Evolutionary conservation across 2,113 vertebrate genomes (phyloP), one percentile per base, ranked within the genome.

Genomic region (Syngnathus typhle): DNA sequence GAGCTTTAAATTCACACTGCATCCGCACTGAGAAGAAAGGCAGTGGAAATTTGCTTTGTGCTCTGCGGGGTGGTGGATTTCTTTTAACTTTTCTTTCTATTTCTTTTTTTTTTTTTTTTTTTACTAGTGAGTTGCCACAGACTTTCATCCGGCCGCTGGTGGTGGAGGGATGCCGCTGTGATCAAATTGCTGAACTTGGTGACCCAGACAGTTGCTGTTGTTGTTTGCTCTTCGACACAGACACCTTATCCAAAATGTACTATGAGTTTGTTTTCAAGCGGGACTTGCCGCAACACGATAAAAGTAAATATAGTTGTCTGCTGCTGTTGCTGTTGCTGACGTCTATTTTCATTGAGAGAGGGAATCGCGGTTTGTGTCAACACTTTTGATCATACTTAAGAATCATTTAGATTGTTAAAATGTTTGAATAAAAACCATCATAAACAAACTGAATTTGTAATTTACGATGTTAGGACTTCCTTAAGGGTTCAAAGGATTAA

Each of bases 301-400:
- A 54, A 59, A 78, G 80, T 85, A 90, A 89, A 90, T 89, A 89
- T 88, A 85, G 78, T 76, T 82, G 80, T 84, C 80, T 83, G 79
- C 67, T 47, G 71, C 43, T 71, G 74, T 72, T 83, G 78, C 69
- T 82, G 82, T 87, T 75, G 83, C 81, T 81, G 76, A 67, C 63
- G 78, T 36, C 71, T 88, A 78, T 90, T 78, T 75, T 78, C 77
- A 83, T 75, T 88, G 76, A 86, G 63, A 69, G 61, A 71, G 83
- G 81, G 88, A 89, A 89, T 89, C 77, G 74, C 75, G 27, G 61
- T 80, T 87, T 84, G 83, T 86, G 85, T 88, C 88, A 73, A 76
- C 60, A 12, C 9, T 43, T 43, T 11, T 58, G 81, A 87, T 85
- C 87, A 84, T 73, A 80, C 55, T 18, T 15, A 58, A 58, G 55